These are phyloP conservation scores for Paramormyrops hopkinsi DNA, from an alignment of 2,797 vertebrate species.

Conservation along the genomic window DNA sequence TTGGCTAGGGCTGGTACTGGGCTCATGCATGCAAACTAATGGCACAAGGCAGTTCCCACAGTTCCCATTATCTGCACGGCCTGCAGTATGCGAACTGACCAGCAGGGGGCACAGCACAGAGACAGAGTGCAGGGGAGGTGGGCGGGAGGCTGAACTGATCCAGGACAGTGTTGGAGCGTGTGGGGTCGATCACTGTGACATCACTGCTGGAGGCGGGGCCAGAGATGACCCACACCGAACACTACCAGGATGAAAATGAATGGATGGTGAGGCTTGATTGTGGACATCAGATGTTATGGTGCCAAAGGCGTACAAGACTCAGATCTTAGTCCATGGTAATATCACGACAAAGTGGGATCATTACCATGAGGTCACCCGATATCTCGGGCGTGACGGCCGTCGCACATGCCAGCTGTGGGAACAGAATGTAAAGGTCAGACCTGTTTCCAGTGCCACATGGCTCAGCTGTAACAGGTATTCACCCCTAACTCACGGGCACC, in stretches of 20 bases:
- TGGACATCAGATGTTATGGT: constrained; percentile 8
- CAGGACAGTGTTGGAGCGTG: constrained; percentile 71
- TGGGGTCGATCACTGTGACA: constrained; percentile 72
- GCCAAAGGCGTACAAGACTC: not conserved
- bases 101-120: constrained; percentile 65
- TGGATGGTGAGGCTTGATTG: constrained; percentile 28
- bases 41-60: not conserved
- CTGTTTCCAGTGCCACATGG: not conserved
- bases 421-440: not conserved
- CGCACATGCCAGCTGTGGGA: constrained; percentile 62
- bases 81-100: constrained; percentile 53
- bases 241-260: constrained; percentile 48
- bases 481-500: constrained; percentile 41
- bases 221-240: constrained; percentile 72
- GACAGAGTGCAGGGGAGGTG: constrained; percentile 64
- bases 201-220: constrained; percentile 73
- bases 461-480: not conserved
- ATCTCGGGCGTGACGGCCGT: constrained; percentile 60
- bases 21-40: not conserved
- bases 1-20: not conserved
- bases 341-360: constrained; percentile 31
- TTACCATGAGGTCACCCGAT: constrained; percentile 63
- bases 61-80: not conserved
- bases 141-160: constrained; percentile 73
- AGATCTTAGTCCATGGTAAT: constrained; percentile 28